Base-by-base conservation (phyloP, 2,888 invertebrate species). In the Zaprionus obscuricornis region DNA sequence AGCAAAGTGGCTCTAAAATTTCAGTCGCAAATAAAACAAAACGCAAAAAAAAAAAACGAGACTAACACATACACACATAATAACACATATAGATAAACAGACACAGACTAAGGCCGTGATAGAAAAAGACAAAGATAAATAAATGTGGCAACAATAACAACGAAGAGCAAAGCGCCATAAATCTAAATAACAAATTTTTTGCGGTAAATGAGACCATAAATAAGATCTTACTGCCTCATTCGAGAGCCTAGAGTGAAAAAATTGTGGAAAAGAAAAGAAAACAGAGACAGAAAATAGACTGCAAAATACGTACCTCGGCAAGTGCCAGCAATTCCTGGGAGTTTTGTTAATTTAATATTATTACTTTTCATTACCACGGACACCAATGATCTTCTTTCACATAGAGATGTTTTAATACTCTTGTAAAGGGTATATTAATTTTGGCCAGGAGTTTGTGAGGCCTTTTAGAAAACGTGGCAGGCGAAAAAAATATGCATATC, bases 281-380 rank as follows among this genome's bases (percentile, higher is more conserved):
- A n/a, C n/a, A n/a, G n/a, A n/a, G 27, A 27, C 18, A 50, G 39
- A 36, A 42, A 37, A 43, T 17, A 4, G 33, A 27, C 31, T 20
- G 22, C 43, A 57, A 29, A 42, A 34, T 43, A 43, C 52, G 39
- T 42, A 40, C 36, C 36, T 27, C 39, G 51, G 46, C 52, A 56
- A 56, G 52, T 60, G 62, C 62, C 66, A 60, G 66, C 74, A 78
- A 83, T 70, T 74, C 75, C 77, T 66, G 47, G 65, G 84, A 82
- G 78, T 74, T 78, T 72, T 81, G 76, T 86, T 85, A 83, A 86
- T 86, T 85, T 85, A 81, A 83, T 86, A 86, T 85, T 86, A 85
- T 85, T 86, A 85, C 83, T 81, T 85, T 85, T 86, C 86, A 86
- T 86, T 86, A 85, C 78, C 75, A 79, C 39, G 51, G 54, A 36